phyloP scores from a whole-genome alignment of 2,888 invertebrate species.

The Tipula unca region DNA sequence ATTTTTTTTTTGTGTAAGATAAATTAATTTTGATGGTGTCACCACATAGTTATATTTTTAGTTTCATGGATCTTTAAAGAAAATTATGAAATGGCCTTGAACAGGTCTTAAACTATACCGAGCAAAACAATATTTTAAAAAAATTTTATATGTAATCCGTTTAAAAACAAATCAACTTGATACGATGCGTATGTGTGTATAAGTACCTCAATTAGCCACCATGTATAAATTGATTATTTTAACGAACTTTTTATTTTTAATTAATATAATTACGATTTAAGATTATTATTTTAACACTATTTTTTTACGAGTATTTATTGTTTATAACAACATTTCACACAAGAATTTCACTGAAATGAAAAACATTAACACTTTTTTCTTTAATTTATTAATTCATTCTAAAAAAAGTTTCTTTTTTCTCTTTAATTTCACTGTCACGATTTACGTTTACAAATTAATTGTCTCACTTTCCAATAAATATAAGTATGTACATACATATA shows the following conservation, averaged over 20 bases:
- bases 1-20: not conserved
- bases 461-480: not conserved
- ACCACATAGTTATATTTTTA: not conserved
- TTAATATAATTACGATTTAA: not conserved
- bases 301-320: not conserved
- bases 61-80: not conserved
- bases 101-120: not conserved
- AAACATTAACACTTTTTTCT: not conserved
- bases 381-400: not conserved
- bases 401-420: not conserved
- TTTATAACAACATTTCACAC: not conserved
- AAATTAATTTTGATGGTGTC: not conserved
- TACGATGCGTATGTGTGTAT: not conserved
- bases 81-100: not conserved
- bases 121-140: too few relatives aligned
- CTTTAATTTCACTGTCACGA: not conserved
- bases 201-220: not conserved
- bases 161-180: not conserved
- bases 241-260: not conserved
- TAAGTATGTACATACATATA: too few relatives aligned
- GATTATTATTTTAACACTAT: not conserved
- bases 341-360: not conserved
- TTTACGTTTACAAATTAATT: not conserved
- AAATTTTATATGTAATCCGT: too few relatives aligned
- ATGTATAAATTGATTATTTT: not conserved